Evolutionary conservation across 2,797 vertebrate genomes (phyloP), one percentile per base, ranked within the genome.

Genomic region (Epinephelus malabaricus): DNA sequence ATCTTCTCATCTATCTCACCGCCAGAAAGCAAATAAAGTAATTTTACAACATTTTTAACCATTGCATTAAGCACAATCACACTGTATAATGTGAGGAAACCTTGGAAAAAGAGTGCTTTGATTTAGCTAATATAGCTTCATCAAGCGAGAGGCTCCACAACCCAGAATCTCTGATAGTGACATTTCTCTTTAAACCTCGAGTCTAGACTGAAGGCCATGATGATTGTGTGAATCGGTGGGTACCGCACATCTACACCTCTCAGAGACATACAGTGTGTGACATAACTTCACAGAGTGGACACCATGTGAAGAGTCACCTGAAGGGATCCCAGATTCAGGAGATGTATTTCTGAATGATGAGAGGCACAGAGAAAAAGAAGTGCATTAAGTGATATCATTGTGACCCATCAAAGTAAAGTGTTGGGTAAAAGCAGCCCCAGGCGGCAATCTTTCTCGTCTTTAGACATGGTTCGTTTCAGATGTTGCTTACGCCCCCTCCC

Each of bases 371-470:
- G 45, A 63, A 63, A 82, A 69, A 78, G 69, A 50, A 79, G 69
- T 84, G 71, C 89, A 87, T 82, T 67, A 71, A 85, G 75, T 76
- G 83, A 63, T 81, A 86, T 83, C 67, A 86, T 85, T 88, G 83
- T 86, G 72, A 67, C 6, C 78, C 73, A 60, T 83, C 86, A 58
- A 46, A 80, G 68, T 69, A 79, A 86, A 86, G 70, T 79, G 89
- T 91, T 70, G 69, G 43, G 49, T 88, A 85, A 93, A 92, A 92
- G 87, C 88, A 78, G 67, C 90, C 84, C 0, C 73, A 71, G 86
- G 92, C 65, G 2, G 5, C 27, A 60, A 62, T 65, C 83, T 71
- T 73, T 78, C 76, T 66, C 50, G 2, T 87, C 79, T 76, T 82
- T 87, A 56, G 66, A 76, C 68, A 67, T 76, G 81, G 73, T 76